Percentiles rank a stretch among this genome's conserved stretches.
phyloP scores from a whole-genome alignment of 2,113 vertebrate species.

The Corythoichthys intestinalis region DNA sequence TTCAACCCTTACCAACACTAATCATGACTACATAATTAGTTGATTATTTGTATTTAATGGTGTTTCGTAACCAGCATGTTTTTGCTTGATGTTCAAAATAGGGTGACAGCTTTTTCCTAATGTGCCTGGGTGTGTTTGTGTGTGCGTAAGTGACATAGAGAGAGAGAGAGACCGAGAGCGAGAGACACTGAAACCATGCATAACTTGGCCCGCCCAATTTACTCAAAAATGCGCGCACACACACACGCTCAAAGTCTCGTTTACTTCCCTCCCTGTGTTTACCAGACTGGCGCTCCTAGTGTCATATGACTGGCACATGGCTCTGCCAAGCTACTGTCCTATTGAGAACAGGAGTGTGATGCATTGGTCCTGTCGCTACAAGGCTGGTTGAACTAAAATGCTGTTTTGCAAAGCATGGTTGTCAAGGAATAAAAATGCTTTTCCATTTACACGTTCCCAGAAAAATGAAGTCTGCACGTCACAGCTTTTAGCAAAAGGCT shows the following conservation, averaged over 20 bases:
- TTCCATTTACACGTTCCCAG: neutral
- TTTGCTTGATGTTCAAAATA: too few relatives aligned
- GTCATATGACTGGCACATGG: constrained; percentile 58
- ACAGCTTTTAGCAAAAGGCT: neutral
- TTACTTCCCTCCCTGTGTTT: constrained; percentile 16
- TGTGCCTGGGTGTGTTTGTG: too few relatives aligned
- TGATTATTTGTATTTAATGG: too few relatives aligned
- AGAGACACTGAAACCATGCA: constrained; percentile 22
- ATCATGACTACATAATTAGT: too few relatives aligned
- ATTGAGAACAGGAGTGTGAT: constrained; percentile 34
- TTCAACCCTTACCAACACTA: too few relatives aligned
- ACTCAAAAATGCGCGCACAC: constrained; percentile 1
- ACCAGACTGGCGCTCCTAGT: constrained; percentile 44
- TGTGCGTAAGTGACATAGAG: too few relatives aligned
- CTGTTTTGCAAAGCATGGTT: constrained; percentile 4
- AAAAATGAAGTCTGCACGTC: neutral
- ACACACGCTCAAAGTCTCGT: constrained; percentile 4
- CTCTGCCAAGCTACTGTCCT: constrained; percentile 18
- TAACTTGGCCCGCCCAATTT: constrained; percentile 18
- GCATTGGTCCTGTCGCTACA: constrained; percentile 25
- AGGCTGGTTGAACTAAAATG: constrained; percentile 14
- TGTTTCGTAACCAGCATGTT: too few relatives aligned
- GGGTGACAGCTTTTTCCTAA: too few relatives aligned
- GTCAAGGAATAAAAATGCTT: neutral
- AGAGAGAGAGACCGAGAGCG: too few relatives aligned